phyloP scores from a whole-genome alignment of 2,888 invertebrate species.

The Buathra laborator region DNA sequence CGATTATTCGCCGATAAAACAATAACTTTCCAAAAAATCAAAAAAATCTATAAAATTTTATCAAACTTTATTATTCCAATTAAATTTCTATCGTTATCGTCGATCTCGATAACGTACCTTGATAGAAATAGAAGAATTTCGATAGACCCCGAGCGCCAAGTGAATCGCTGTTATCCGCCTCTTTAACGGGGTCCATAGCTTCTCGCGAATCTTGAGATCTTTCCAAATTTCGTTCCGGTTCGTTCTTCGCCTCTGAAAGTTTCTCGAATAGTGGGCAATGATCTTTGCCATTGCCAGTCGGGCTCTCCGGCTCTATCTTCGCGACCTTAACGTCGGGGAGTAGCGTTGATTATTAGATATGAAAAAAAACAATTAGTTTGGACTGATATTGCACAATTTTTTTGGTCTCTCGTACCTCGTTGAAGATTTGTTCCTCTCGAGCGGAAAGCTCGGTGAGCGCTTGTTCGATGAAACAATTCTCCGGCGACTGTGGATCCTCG shows the following conservation, averaged over 20 bases:
- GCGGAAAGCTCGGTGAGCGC: conserved; percentile 90
- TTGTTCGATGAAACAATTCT: conserved; percentile 94
- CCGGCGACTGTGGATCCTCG: conserved; percentile 91
- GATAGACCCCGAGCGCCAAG: conserved; percentile 74
- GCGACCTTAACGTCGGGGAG: conserved; percentile 1
- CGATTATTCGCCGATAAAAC: not conserved
- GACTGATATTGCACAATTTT: not conserved
- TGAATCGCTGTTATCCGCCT: conserved; percentile 24
- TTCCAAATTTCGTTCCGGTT: conserved; percentile 36
- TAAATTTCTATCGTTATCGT: not conserved
- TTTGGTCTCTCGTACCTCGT: conserved; percentile 59
- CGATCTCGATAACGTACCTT: conserved; percentile 86
- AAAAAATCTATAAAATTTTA: not conserved
- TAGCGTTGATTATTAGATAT: conserved; percentile 24
- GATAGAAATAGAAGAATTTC: conserved; percentile 93
- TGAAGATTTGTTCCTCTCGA: conserved; percentile 83
- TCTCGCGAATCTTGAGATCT: conserved; percentile 32
- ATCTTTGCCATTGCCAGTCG: conserved; percentile 30
- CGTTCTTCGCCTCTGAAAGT: conserved; percentile 34
- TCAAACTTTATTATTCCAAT: not conserved
- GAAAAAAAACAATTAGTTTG: not conserved
- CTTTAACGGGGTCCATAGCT: conserved; percentile 8
- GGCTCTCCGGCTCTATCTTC: conserved; percentile 24
- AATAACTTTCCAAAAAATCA: no score
- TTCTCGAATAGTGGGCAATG: conserved; percentile 8